Conservation (phyloP, 2,113 vertebrate species). For the Oriolus oriolus region DNA sequence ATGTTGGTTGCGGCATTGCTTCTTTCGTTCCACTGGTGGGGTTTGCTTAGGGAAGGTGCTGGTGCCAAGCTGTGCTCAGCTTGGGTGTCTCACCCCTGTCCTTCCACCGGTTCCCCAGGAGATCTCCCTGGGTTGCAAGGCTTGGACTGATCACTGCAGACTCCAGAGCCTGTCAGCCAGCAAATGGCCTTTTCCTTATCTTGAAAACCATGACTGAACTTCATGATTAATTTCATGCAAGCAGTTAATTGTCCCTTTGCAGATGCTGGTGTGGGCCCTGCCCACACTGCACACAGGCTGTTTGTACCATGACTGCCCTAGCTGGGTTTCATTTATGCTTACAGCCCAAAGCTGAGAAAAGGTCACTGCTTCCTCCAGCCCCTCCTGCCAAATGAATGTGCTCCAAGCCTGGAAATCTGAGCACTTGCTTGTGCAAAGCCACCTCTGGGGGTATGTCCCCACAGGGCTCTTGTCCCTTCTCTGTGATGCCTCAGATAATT, state of each 20-base stretch:
- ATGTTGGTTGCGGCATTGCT: not conserved
- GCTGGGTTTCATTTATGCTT: not conserved
- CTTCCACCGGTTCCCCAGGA: not conserved
- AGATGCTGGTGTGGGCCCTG: not conserved
- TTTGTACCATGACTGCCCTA: not conserved
- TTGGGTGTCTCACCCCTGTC: not conserved
- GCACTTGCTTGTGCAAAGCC: not conserved
- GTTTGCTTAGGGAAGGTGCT: not conserved
- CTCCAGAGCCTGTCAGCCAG: not conserved
- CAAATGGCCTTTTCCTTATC: not conserved
- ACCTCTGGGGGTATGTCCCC: not conserved
- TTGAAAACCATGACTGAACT: not conserved
- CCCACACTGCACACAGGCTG: not conserved
- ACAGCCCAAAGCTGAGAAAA: not conserved
- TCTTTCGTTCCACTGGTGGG: accelerated
- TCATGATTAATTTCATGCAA: not conserved
- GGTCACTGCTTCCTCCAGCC: not conserved
- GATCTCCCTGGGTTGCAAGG: not conserved
- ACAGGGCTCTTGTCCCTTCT: not conserved
- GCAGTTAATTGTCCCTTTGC: not conserved
- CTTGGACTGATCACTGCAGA: not conserved
- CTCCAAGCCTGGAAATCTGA: not conserved
- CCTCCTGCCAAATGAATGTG: not conserved
- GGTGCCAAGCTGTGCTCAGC: accelerated
- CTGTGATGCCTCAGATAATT: not conserved